Percentiles rank a stretch among this genome's conserved stretches.
Conservation (phyloP, 53 echinoderm and acorn worm species). For the Echinometra lucunter region DNA sequence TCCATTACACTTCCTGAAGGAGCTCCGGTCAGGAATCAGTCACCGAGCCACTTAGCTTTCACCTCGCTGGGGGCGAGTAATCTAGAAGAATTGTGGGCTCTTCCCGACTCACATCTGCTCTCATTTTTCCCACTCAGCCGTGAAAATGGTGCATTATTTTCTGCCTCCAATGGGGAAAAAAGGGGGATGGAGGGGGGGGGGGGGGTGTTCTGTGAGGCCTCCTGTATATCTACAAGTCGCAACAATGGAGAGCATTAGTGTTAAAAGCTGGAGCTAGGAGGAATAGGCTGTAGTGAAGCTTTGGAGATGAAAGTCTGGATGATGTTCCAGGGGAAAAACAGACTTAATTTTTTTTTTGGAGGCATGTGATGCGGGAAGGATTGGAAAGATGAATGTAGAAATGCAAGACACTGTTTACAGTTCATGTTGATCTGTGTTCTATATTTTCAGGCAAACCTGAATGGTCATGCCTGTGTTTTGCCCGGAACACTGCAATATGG, state of each 20-base stretch:
- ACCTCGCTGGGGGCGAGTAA: slow-evolving; percentile 71
- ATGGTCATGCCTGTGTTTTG: background rate
- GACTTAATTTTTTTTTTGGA: background rate
- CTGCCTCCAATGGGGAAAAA: background rate
- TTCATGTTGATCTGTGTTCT: slow-evolving; percentile 56
- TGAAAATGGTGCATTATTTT: slow-evolving; percentile 66
- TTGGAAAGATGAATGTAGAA: background rate
- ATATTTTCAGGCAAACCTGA: slow-evolving; percentile 56
- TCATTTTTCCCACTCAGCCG: slow-evolving; percentile 65
- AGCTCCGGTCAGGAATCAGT: slow-evolving; percentile 65
- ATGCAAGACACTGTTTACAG: slow-evolving; percentile 31
- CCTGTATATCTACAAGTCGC: background rate
- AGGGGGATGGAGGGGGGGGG: slow-evolving; percentile 19
- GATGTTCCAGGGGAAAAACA: background rate
- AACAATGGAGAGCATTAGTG: slow-evolving; percentile 55
- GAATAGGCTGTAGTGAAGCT: background rate
- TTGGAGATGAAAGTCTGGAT: background rate
- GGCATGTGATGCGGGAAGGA: background rate
- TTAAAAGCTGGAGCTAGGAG: slow-evolving; percentile 24
- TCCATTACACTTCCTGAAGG: slow-evolving; percentile 67
- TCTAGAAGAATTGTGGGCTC: slow-evolving; percentile 68
- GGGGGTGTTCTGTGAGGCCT: background rate
- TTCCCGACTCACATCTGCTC: slow-evolving; percentile 68
- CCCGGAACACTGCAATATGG: background rate
- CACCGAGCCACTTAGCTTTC: slow-evolving; percentile 73